Evolutionary conservation across 2,888 invertebrate species (phyloP), one percentile per base, ranked within the genome.

Genomic region (Drosophila merina): DNA sequence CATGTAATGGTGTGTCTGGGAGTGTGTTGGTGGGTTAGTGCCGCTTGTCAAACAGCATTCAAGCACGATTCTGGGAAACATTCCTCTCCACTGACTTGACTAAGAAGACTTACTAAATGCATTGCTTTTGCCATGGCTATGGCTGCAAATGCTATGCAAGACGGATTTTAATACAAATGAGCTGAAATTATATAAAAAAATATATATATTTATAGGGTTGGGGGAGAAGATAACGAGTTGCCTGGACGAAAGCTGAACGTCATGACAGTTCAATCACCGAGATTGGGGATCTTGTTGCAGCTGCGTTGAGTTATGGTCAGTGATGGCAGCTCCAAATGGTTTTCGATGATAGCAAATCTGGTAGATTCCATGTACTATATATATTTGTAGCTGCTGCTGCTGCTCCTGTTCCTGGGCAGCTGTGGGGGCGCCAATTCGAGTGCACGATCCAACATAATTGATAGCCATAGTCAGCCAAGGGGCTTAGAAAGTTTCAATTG

Each of bases 11-110:
- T 54, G 54, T 44, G 28, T 49, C 26, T 49, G 25, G 38, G 49
- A 36, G 26, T 54, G 50, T 64, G 50, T 62, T 20, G 59, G 52
- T 58, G 48, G 12, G 56, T 59, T 57, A 58, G 58, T 60, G 49
- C 47, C 79, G 86, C 86, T 89, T 89, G 89, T 87, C 86, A 86
- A 86, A 89, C 89, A 89, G 80, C 89, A 89, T 89, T 88, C 85
- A 89, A 76, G 89, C 89, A 89, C 88, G 89, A 87, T 89, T 89
- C 89, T 88, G 80, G 77, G 89, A 89, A 89, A 76, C 79, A 80
- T 88, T 82, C 81, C 74, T 82, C 79, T 71, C 79, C 77, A 72
- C 72, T 76, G 83, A 74, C 58, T 74, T 64, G 81, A 72, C 40
- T 58, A 40, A n/a, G 57, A 75, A 73, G 73, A 79, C 72, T 73